phyloP scores from a whole-genome alignment of 2,797 vertebrate species.

The Champsocephalus esox region DNA sequence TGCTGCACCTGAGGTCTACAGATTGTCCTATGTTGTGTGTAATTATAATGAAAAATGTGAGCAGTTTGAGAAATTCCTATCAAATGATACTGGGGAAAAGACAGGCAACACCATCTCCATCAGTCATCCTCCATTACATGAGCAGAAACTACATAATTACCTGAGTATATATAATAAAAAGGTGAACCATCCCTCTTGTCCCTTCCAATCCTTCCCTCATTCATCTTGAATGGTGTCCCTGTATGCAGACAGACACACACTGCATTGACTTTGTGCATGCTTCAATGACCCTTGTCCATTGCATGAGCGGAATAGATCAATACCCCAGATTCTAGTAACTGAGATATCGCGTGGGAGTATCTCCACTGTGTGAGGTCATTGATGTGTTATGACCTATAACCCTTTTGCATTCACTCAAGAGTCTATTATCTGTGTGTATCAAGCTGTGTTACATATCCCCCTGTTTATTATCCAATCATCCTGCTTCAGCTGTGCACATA shows the following conservation, averaged over 20 bases:
- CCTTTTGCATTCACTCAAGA: background rate
- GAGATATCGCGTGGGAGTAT: background rate
- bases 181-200: constrained; percentile 18
- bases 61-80: background rate
- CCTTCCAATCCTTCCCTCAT: constrained; percentile 6
- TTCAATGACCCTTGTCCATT: constrained; percentile 15
- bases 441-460: background rate
- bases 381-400: constrained; percentile 1
- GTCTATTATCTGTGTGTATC: background rate
- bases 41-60: constrained; percentile 6
- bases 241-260: constrained; percentile 29
- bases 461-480: background rate
- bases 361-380: background rate
- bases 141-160: constrained; percentile 6
- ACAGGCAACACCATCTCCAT: background rate
- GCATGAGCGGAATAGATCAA: constrained; percentile 26
- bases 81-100: background rate
- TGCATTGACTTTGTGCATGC: constrained; percentile 34
- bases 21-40: background rate
- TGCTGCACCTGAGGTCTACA: background rate
- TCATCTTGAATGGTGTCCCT: constrained; percentile 35
- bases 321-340: constrained; percentile 18
- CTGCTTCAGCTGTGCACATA: background rate
- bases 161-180: constrained; percentile 40
- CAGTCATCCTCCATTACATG: constrained; percentile 19